Evolutionary conservation across 2,888 invertebrate genomes (phyloP), one percentile per base, ranked within the genome.

Genomic region (Ryuthela nishihirai): DNA sequence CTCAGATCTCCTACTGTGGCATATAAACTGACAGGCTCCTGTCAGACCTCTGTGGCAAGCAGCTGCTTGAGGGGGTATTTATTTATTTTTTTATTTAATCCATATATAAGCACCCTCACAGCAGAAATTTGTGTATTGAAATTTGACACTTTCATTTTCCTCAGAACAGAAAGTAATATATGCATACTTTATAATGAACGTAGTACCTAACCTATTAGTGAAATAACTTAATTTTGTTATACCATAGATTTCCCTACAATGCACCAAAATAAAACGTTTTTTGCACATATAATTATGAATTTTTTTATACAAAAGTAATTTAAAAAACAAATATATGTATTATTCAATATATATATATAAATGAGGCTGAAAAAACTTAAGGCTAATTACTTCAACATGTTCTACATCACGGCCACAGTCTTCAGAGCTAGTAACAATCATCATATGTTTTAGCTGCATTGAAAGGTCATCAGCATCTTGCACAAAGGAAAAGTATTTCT

Each of bases 341-440:
- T n/a, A n/a, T n/a, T n/a, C n/a, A n/a, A n/a, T n/a, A n/a, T n/a
- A n/a, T n/a, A n/a, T n/a, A n/a, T n/a, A n/a, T n/a, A n/a, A n/a
- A n/a, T n/a, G n/a, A n/a, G n/a, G n/a, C n/a, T n/a, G n/a, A n/a
- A n/a, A n/a, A n/a, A n/a, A n/a, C n/a, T n/a, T n/a, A 41, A 24
- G n/a, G 3, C 25, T 12, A 24, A 24, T 32, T 48, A 93, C 83
- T 76, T 95, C 94, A 0, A 98, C 95, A 71, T 99, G 97, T 71
- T 98, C 98, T 7, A 98, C 88, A 73, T 98, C 98, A 50, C 87
- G 83, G 0, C 98, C 98, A 72, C 97, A 97, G 75, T 98, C 98
- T 75, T 97, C 95, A 21, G 91, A 90, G 12, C 90, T 89, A 0
- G 95, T 93, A 23, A 87, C 71, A 0, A 85, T 81, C 76, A 88